phyloP scores from a whole-genome alignment of 2,888 invertebrate genomes.

The Stenodera caucasica region DNA sequence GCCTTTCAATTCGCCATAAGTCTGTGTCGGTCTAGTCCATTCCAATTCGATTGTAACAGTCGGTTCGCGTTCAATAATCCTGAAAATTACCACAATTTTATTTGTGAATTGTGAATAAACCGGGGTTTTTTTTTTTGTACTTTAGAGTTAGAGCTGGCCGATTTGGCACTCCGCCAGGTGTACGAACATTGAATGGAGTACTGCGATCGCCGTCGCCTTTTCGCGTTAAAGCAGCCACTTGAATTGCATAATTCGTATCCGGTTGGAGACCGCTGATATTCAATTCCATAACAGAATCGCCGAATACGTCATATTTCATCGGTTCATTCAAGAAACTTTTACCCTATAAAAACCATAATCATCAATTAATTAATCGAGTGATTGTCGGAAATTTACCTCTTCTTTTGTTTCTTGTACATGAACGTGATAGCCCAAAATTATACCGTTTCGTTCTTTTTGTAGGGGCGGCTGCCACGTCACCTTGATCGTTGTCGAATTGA shows the following conservation, averaged over 20 bases:
- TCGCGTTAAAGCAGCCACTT: constrained; percentile 93
- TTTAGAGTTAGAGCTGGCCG: constrained; percentile 67
- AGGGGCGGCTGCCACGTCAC: constrained; percentile 94
- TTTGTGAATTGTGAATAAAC: no score
- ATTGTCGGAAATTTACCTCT: no score
- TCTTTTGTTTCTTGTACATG: constrained; percentile 89
- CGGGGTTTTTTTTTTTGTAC: no score
- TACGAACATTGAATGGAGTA: constrained; percentile 79
- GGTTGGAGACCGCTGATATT: constrained; percentile 91
- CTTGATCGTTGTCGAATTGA: constrained; percentile 95
- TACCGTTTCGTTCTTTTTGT: constrained; percentile 89
- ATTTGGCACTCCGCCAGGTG: constrained; percentile 91
- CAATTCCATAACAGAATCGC: constrained; percentile 73
- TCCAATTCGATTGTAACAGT: constrained; percentile 87
- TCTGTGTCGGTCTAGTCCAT: constrained; percentile 88
- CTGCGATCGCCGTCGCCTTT: constrained; percentile 97
- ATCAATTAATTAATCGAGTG: no score
- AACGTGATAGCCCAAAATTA: constrained; percentile 96
- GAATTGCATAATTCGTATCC: constrained; percentile 90
- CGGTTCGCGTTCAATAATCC: constrained; percentile 83
- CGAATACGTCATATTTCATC: constrained; percentile 82
- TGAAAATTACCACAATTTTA: no score
- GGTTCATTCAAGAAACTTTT: constrained; percentile 84
- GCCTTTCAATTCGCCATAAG: constrained; percentile 85
- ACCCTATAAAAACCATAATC: no score